Evolutionary conservation across 2,113 vertebrate genomes (phyloP).

Genomic region (Zootoca vivipara): DNA sequence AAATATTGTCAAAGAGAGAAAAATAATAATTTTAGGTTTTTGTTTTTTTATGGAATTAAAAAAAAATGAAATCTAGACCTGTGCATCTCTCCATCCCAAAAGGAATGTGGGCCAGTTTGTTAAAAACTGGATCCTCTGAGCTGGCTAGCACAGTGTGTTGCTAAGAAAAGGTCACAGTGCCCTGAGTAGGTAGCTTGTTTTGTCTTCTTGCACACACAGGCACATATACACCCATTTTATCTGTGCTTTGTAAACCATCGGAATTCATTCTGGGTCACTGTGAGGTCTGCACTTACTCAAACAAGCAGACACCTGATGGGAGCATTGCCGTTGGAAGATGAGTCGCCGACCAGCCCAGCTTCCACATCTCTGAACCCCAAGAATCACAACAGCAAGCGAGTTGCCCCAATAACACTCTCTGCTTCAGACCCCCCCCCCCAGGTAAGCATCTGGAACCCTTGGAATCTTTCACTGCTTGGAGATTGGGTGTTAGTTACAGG

Average conservation of each 20-base stretch:
- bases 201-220: neutral
- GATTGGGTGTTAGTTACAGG: too few relatives aligned
- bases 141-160: neutral
- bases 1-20: neutral
- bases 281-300: conserved; percentile 56
- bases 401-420: neutral
- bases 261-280: conserved; percentile 54
- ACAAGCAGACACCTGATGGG: neutral
- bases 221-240: neutral
- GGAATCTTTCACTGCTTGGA: too few relatives aligned
- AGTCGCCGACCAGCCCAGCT: neutral
- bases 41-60: neutral
- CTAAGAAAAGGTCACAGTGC: neutral
- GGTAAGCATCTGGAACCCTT: too few relatives aligned
- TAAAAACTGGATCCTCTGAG: neutral
- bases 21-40: too few relatives aligned
- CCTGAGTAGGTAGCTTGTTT: neutral
- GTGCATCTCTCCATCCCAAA: neutral
- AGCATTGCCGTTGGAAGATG: neutral
- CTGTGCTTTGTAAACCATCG: conserved; percentile 49
- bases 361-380: fast-evolving
- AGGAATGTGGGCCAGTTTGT: neutral
- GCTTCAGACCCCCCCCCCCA: neutral
- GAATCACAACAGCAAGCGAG: neutral
- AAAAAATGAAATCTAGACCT: neutral